A percentile compares a stretch with the other conserved stretches of the same genome.
These are phyloP conservation scores for Thyatira batis DNA, from an alignment of 2,888 invertebrate genomes.

Conservation along the genomic window DNA sequence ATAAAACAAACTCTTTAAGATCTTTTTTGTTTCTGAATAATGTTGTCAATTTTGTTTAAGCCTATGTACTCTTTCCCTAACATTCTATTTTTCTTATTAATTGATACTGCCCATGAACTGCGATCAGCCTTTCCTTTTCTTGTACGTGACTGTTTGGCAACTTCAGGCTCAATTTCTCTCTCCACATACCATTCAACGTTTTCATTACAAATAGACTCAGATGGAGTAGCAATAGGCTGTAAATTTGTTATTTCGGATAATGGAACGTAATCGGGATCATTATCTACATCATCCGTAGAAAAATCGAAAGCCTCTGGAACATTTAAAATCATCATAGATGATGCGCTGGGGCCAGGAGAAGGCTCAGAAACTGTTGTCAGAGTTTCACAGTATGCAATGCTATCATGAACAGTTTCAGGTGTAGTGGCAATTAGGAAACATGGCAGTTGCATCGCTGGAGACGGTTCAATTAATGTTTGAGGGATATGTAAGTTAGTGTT, in stretches of 20 bases:
- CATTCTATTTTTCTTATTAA: constrained; percentile 10
- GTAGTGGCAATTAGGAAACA: constrained; percentile 12
- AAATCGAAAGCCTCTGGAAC: constrained; percentile 9
- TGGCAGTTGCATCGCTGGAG: constrained; percentile 13
- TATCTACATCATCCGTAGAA: constrained; percentile 8
- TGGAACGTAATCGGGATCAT: constrained; percentile 8
- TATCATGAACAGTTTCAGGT: constrained; percentile 12
- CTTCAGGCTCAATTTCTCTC: constrained; percentile 15
- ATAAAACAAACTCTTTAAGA: constrained; percentile 8
- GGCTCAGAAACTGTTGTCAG: constrained; percentile 10
- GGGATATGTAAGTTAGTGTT: constrained; percentile 12
- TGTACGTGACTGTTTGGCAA: constrained; percentile 13
- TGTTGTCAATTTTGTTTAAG: constrained; percentile 11
- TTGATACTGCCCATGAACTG: constrained; percentile 8
- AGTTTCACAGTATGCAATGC: constrained; percentile 14
- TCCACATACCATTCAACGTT: constrained; percentile 8
- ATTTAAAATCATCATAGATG: constrained; percentile 8
- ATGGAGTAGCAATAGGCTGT: constrained; percentile 8
- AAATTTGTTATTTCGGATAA: constrained; percentile 4
- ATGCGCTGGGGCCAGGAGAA: constrained; percentile 2
- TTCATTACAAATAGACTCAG: constrained; percentile 7
- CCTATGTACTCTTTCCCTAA: constrained; percentile 14
- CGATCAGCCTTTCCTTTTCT: constrained; percentile 17
- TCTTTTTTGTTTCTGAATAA: constrained; percentile 9
- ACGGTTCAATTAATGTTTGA: constrained; percentile 13